Evolutionary conservation across 2,113 vertebrate species (phyloP).

Genomic region (Cyprinodon tularosa): DNA sequence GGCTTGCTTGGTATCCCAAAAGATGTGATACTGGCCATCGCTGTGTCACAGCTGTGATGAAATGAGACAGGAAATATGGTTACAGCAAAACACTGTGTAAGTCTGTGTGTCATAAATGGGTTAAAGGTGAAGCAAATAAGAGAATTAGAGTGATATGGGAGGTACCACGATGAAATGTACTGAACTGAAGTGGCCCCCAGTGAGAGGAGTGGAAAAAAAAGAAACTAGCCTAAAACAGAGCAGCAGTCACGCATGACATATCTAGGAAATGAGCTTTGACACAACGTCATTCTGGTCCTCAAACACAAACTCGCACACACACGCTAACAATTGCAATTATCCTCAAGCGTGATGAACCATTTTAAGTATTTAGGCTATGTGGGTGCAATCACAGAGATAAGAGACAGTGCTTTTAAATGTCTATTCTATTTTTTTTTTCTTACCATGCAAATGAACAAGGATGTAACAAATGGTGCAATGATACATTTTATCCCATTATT

Average conservation of each 20-base stretch:
- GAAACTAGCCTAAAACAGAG: constrained; percentile 29
- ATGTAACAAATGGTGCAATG: background rate
- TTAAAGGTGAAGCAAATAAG: constrained; percentile 22
- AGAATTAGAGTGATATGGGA: constrained; percentile 31
- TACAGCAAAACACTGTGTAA: constrained; percentile 34
- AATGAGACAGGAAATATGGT: constrained; percentile 55
- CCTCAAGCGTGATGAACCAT: constrained; percentile 14
- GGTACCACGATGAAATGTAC: constrained; percentile 17
- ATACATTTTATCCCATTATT: background rate
- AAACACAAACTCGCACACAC: constrained; percentile 39
- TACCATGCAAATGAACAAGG: background rate
- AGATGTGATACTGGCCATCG: constrained; percentile 49
- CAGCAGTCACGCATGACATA: constrained; percentile 53
- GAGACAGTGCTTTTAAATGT: background rate
- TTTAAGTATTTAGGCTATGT: constrained; percentile 24
- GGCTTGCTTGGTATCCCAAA: constrained; percentile 37
- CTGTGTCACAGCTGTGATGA: constrained; percentile 49
- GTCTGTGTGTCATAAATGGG: constrained; percentile 47
- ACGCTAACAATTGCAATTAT: constrained; percentile 31
- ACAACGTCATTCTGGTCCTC: constrained; percentile 33
- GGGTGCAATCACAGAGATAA: constrained; percentile 22
- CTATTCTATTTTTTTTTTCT: background rate
- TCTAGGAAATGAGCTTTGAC: constrained; percentile 66
- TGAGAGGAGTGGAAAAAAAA: background rate
- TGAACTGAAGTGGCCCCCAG: constrained; percentile 35